phyloP scores from a whole-genome alignment of 2,113 vertebrate genomes.

The Carlito syrichta region DNA sequence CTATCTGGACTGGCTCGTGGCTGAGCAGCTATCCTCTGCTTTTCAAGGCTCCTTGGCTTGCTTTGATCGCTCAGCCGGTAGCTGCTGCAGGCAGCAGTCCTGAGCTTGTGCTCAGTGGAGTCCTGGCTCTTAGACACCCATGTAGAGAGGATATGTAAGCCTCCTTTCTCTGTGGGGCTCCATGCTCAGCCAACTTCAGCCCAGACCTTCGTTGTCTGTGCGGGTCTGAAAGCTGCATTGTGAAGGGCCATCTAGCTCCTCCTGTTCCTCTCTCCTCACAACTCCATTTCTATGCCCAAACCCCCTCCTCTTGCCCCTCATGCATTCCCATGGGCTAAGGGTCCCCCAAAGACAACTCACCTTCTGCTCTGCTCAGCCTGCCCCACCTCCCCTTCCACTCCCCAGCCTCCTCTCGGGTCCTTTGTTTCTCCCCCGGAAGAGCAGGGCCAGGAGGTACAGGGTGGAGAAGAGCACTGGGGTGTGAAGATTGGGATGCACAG shows the following conservation, averaged over 20 bases:
- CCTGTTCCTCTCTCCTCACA: background rate
- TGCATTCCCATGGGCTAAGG: background rate
- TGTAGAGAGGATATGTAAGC: background rate
- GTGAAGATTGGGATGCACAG: fast-evolving
- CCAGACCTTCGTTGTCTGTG: background rate
- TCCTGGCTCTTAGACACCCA: background rate
- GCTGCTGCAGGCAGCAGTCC: background rate
- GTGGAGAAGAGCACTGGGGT: no score
- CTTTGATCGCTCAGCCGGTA: slow-evolving; percentile 16
- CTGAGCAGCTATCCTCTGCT: background rate
- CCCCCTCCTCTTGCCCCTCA: background rate
- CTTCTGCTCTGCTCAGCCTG: background rate
- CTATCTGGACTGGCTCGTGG: background rate
- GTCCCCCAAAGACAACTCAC: background rate
- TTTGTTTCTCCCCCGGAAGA: background rate
- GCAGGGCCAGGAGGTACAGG: background rate
- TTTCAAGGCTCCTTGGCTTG: background rate
- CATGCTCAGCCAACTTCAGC: background rate
- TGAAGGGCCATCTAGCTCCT: no score
- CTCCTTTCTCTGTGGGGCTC: background rate
- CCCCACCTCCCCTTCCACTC: no score
- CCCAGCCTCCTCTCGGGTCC: background rate
- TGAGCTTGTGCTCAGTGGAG: background rate
- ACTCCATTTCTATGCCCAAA: background rate
- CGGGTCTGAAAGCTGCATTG: background rate